Evolutionary conservation across 2,113 vertebrate species (phyloP).

Genomic region (Arvicanthis niloticus): DNA sequence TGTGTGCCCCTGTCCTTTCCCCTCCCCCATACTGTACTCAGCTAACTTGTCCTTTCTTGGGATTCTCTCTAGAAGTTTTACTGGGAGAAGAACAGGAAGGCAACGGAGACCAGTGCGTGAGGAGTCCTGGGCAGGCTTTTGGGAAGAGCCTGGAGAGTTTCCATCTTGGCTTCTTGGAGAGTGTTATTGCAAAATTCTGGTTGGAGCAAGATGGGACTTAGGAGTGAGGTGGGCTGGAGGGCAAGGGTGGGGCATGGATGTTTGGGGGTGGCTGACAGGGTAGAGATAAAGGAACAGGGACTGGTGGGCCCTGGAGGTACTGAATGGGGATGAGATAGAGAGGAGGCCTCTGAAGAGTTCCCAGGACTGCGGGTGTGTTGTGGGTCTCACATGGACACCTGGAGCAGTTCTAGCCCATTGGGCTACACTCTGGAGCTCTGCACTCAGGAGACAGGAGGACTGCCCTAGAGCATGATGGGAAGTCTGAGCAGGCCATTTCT

Average conservation of each 20-base stretch:
- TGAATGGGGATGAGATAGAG: not conserved
- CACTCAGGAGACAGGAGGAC: not conserved
- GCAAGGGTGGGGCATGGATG: not conserved
- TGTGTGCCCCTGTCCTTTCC: no score
- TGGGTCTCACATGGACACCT: not conserved
- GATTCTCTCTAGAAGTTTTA: not conserved
- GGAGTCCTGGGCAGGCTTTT: not conserved
- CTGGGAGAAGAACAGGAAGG: not conserved
- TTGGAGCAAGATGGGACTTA: not conserved
- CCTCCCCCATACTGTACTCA: no score
- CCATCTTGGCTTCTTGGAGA: not conserved
- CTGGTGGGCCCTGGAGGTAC: not conserved
- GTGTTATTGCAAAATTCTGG: not conserved
- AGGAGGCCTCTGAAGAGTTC: not conserved
- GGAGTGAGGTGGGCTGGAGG: not conserved
- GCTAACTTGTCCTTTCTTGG: not conserved
- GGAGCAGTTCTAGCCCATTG: not conserved
- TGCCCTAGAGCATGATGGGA: not conserved
- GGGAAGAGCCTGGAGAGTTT: not conserved
- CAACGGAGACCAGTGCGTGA: not conserved
- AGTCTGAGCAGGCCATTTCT: not conserved
- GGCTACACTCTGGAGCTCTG: not conserved
- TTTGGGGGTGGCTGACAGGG: not conserved
- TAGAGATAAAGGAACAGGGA: not conserved
- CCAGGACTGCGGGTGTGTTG: accelerated